These are phyloP conservation scores for Mixornis gularis DNA, from an alignment of 2,113 vertebrate species.

Conservation along the genomic window DNA sequence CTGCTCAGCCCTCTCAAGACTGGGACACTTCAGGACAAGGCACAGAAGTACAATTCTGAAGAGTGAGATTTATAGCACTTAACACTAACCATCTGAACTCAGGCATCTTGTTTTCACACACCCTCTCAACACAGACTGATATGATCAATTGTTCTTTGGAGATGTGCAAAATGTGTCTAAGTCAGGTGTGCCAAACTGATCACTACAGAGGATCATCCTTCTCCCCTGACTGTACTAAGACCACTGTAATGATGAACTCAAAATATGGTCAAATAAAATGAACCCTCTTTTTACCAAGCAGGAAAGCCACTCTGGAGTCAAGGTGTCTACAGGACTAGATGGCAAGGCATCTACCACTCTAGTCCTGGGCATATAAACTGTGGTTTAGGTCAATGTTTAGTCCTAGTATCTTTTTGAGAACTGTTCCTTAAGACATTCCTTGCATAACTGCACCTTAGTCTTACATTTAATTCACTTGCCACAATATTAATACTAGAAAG, in stretches of 20 bases:
- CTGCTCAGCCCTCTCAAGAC: slow-evolving; percentile 68
- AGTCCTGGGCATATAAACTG: not conserved
- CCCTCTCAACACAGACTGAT: not conserved
- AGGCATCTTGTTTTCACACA: slow-evolving; percentile 45
- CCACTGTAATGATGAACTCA: not conserved
- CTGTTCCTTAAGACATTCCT: not conserved
- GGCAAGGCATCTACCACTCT: not conserved
- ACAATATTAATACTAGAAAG: not conserved
- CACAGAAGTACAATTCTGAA: slow-evolving; percentile 69
- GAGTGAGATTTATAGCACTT: slow-evolving; percentile 70
- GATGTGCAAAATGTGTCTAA: not conserved
- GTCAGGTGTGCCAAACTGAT: not conserved
- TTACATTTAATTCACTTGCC: not conserved
- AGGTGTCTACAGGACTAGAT: not conserved
- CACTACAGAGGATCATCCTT: not conserved
- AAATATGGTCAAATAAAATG: not conserved
- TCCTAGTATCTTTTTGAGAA: not conserved
- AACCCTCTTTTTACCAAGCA: not conserved
- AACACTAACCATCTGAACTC: slow-evolving; percentile 60
- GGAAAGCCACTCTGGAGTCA: not conserved
- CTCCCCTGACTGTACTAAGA: not conserved
- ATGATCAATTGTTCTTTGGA: not conserved
- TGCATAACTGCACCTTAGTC: not conserved
- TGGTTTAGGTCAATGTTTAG: not conserved
- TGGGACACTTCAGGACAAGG: slow-evolving; percentile 69